A percentile compares a stretch with the other conserved stretches of the same genome.
Evolutionary conservation across 1,140 invertebrate genomes (phyloP).

Genomic region (Helicoverpa zea): DNA sequence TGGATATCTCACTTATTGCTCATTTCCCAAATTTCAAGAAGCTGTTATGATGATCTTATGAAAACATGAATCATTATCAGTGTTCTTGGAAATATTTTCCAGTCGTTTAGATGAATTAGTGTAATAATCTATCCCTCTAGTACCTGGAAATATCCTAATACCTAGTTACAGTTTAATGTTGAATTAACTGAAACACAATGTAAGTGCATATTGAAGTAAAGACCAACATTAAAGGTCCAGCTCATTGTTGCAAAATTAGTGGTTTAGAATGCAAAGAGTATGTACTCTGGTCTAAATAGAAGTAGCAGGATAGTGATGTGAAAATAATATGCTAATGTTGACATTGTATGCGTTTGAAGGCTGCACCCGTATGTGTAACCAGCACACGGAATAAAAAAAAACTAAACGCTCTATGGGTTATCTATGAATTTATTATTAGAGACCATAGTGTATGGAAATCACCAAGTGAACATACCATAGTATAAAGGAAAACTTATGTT

Average conservation of each 20-base stretch:
- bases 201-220: background rate
- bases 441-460: background rate
- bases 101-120: background rate
- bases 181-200: slow-evolving; percentile 23
- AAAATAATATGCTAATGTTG: slow-evolving; percentile 41
- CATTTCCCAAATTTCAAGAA: no score
- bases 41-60: no score
- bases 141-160: background rate
- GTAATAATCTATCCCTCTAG: background rate
- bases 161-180: background rate
- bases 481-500: no score
- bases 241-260: slow-evolving; percentile 31
- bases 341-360: slow-evolving; percentile 32
- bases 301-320: slow-evolving; percentile 36
- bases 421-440: slow-evolving; percentile 4
- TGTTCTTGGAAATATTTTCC: no score
- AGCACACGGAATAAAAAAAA: slow-evolving; percentile 14
- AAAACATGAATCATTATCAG: no score
- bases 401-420: slow-evolving; percentile 13
- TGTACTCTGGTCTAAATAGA: slow-evolving; percentile 1
- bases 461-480: background rate
- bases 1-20: no score
- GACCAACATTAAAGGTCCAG: slow-evolving; percentile 3
- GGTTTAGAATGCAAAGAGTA: slow-evolving; percentile 6
- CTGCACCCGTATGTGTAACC: slow-evolving; percentile 28